A percentile compares a stretch with the other conserved stretches of the same genome.
Conservation (phyloP, 37 sponge, comb jelly and placozoan species). For the Halichondria panicea region DNA sequence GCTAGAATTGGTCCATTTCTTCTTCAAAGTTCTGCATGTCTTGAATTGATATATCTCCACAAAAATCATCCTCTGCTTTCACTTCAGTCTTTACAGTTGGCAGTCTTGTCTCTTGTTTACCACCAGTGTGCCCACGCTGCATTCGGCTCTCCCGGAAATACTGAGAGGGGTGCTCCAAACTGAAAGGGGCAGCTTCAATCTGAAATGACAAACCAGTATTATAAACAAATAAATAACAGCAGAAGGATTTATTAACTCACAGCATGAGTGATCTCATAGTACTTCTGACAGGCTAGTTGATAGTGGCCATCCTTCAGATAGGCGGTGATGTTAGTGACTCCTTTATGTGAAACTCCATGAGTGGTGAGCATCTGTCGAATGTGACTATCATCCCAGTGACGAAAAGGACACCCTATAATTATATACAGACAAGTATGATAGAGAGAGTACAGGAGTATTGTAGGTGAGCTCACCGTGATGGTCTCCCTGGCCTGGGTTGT, state of each 20-base stretch:
- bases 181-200: constrained; percentile 38
- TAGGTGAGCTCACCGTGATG: constrained; percentile 68
- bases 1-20: constrained; percentile 35
- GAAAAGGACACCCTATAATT: constrained; percentile 86
- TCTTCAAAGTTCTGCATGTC: constrained; percentile 21
- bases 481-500: constrained; percentile 84
- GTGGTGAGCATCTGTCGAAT: constrained; percentile 47
- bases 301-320: constrained; percentile 76
- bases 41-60: constrained; percentile 31
- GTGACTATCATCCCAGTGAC: constrained; percentile 76
- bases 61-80: not conserved
- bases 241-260: no score
- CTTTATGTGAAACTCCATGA: constrained; percentile 56
- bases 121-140: constrained; percentile 39
- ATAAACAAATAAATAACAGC: no score
- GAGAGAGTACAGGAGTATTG: constrained; percentile 1
- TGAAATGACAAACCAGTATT: no score
- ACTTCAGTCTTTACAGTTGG: not conserved
- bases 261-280: constrained; percentile 75
- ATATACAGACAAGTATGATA: not conserved
- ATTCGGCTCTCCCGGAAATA: constrained; percentile 79
- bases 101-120: not conserved
- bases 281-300: constrained; percentile 91
- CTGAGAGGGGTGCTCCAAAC: constrained; percentile 88
- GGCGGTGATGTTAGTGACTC: constrained; percentile 37